phyloP scores from a whole-genome alignment of 2,797 vertebrate species.

The Tapirus indicus region DNA sequence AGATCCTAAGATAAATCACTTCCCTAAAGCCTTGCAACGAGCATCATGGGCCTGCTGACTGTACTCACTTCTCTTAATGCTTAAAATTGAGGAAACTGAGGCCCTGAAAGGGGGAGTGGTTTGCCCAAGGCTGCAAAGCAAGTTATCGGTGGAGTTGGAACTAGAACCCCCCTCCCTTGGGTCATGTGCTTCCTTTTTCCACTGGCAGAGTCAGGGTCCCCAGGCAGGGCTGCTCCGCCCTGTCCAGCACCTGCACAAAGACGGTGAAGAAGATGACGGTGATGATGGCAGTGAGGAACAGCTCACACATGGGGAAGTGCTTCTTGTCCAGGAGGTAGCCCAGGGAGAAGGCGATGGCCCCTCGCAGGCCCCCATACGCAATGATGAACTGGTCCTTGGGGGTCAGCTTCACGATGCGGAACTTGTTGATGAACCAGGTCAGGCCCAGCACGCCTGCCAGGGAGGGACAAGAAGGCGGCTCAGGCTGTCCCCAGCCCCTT shows the following conservation, averaged over 20 bases:
- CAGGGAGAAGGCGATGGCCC: constrained; percentile 98
- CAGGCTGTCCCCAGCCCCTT: background rate
- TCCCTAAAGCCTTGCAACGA: background rate
- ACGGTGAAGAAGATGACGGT: constrained; percentile 99
- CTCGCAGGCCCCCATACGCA: constrained; percentile 97
- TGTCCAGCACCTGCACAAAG: constrained; percentile 94
- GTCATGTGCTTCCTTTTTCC: background rate
- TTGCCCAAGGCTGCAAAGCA: background rate
- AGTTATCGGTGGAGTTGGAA: background rate
- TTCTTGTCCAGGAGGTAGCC: constrained; percentile 92
- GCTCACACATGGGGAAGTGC: constrained; percentile 91
- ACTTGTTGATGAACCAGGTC: constrained; percentile 98
- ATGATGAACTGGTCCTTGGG: constrained; percentile 99
- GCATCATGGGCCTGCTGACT: background rate
- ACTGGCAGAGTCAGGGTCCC: background rate
- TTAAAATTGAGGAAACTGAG: background rate
- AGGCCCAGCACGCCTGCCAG: constrained; percentile 94
- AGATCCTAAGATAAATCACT: background rate
- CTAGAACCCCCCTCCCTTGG: background rate
- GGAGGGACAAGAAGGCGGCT: background rate
- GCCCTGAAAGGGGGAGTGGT: background rate
- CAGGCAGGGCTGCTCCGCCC: background rate
- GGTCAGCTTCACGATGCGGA: constrained; percentile 98
- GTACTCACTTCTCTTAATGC: background rate
- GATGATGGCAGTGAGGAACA: constrained; percentile 99